Evolutionary conservation across 2,888 invertebrate species (phyloP), one percentile per base, ranked within the genome.

Genomic region (Agelastica alni): DNA sequence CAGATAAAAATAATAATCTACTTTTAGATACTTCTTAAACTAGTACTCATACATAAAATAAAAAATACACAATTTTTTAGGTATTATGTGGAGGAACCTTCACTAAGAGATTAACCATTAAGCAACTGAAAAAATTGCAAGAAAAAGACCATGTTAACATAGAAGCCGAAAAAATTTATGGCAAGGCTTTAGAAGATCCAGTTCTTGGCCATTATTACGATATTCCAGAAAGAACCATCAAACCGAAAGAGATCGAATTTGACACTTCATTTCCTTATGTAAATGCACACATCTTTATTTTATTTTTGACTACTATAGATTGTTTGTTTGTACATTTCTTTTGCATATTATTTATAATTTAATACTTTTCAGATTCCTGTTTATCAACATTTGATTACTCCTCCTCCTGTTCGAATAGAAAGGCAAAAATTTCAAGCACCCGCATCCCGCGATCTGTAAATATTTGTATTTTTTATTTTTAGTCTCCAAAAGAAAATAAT

Each of bases 211-310:
- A 79, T 60, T 79, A 85, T 74, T 83, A 83, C 69, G 53, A 72
- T 41, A 74, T 85, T 61, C 84, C 85, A 18, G 63, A 72, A 51
- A 78, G 81, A 28, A 80, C 79, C 30, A 80, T 81, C 9, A 72
- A 78, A 4, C 79, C 75, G 68, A 79, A 75, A 62, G 77, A 74
- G 57, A 78, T 84, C 46, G 66, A 71, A 43, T 80, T 89, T 61
- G 86, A 88, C 70, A 84, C 82, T 63, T 80, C 83, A 4, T 79
- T 87, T 60, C 80, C 82, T 56, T 80, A 83, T 63, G 80, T 80
- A 71, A 70, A 58, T 56, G 44, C n/a, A n/a, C n/a, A n/a, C n/a
- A n/a, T n/a, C n/a, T n/a, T n/a, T n/a, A n/a, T n/a, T n/a, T n/a
- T n/a, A n/a, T n/a, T n/a, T n/a, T n/a, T n/a, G n/a, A n/a, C n/a